Percentiles rank a stretch among this genome's conserved stretches.
phyloP scores from a whole-genome alignment of 2,888 invertebrate species.

The Epistrophe eligans region DNA sequence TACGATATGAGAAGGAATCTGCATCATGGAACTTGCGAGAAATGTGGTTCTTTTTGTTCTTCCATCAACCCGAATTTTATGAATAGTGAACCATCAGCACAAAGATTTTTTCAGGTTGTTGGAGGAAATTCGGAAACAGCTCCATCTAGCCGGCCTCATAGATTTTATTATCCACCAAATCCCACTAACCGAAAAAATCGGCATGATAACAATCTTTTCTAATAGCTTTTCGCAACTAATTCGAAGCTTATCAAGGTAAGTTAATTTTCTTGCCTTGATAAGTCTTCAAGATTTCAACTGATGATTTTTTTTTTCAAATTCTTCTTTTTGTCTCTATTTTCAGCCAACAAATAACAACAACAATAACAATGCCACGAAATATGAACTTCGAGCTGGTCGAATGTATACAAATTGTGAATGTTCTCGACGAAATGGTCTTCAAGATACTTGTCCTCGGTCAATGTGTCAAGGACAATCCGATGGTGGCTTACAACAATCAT shows the following conservation, averaged over 20 bases:
- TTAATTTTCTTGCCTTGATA: constrained; percentile 41
- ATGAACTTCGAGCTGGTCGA: constrained; percentile 85
- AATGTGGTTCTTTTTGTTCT: constrained; percentile 10
- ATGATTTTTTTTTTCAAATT: background rate
- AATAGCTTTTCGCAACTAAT: background rate
- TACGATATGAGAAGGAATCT: background rate
- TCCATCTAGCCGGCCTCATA: background rate
- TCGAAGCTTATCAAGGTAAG: constrained; percentile 17
- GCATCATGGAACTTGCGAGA: background rate
- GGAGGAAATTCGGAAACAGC: background rate
- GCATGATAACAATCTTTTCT: background rate
- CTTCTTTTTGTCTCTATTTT: background rate
- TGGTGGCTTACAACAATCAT: constrained; percentile 84
- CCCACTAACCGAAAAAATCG: background rate
- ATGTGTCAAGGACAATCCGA: constrained; percentile 83
- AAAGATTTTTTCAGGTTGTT: background rate
- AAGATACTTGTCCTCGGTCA: constrained; percentile 86
- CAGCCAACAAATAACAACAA: constrained; percentile 83
- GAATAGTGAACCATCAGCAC: background rate
- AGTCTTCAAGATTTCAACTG: background rate
- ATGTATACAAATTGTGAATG: constrained; percentile 86
- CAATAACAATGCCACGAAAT: constrained; percentile 82
- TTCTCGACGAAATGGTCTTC: constrained; percentile 86
- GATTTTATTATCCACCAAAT: background rate
- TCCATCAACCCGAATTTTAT: background rate